Base-by-base conservation (phyloP, 1,140 invertebrate species). In the Caenorhabditis brenneri region DNA sequence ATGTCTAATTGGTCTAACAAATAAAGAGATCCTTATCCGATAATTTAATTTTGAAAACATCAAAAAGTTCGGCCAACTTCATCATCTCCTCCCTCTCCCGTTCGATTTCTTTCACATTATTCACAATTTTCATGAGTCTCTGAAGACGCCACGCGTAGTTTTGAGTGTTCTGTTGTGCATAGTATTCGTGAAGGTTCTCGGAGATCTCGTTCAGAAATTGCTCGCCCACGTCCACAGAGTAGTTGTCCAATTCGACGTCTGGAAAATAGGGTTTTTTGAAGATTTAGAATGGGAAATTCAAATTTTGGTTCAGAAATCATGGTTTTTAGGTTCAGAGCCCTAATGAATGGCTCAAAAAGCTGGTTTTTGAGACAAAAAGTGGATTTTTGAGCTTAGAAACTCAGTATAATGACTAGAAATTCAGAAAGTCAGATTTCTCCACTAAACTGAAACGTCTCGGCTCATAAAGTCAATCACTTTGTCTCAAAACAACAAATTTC, bases 31-130 rank as follows among this genome's bases (percentile, higher is more conserved):
- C 65, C 6, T 39, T 42, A 46, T 74, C 65, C 9, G 65, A 42
- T n/a, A 74, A 36, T 31, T 46, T 74, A 42, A 74, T 74, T 31
- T 74, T 74, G 65, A 74, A 74, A n/a, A 74, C 65, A 24, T 74
- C 65, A n/a, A 74, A 74, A 33, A 74, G 36, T n/a, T 74, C 65
- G 65, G 65, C 65, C 3, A 74, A 24, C 65, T 74, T 74, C 65
- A 74, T 74, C 36, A 74, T 74, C n/a, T 74, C 65, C 65, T 74
- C 65, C 2, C 65, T 33, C 22, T 74, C 65, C n/a, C 65, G 33
- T 15, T 74, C 65, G 36, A 74, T 74, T 46, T 74, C 65, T 27
- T 74, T 74, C 27, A 74, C 65, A n/a, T 74, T 74, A 31, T 74
- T 74, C 65, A 74, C 65, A 9, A 74, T 74, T 74, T 74, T 74